phyloP scores from a whole-genome alignment of 2,888 invertebrate genomes.

The Panzeria rudis region DNA sequence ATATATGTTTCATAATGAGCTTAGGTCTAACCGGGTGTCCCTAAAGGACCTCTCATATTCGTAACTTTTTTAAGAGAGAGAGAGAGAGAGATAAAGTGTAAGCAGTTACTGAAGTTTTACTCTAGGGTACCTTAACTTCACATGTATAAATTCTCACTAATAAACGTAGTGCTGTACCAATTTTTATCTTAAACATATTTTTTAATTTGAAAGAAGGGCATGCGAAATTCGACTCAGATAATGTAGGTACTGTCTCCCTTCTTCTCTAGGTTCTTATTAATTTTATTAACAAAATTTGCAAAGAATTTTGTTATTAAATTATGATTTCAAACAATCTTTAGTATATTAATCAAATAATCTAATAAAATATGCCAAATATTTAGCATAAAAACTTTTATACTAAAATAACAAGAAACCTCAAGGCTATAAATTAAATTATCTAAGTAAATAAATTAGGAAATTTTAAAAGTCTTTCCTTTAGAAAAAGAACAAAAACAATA shows the following conservation, averaged over 20 bases:
- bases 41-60: too few species aligned
- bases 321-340: constrained; percentile 25
- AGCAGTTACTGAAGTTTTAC: too few species aligned
- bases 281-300: background rate
- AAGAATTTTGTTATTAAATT: constrained; percentile 23
- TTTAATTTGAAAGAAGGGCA: background rate
- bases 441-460: constrained; percentile 68
- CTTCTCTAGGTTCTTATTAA: background rate
- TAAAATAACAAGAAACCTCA: constrained; percentile 26
- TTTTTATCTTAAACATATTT: too few species aligned
- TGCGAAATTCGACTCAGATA: background rate
- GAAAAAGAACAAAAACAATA: background rate
- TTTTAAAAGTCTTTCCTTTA: constrained; percentile 51
- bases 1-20: too few species aligned
- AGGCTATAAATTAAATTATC: constrained; percentile 66
- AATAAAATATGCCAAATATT: constrained; percentile 23
- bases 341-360: constrained; percentile 33
- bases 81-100: too few species aligned
- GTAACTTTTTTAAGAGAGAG: too few species aligned
- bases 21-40: too few species aligned
- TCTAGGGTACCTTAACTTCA: too few species aligned
- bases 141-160: too few species aligned
- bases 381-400: background rate
- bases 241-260: background rate
- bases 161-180: too few species aligned